Evolutionary conservation across 1,140 invertebrate genomes (phyloP), one percentile per base, ranked within the genome.

Genomic region (Halictus rubicundus): DNA sequence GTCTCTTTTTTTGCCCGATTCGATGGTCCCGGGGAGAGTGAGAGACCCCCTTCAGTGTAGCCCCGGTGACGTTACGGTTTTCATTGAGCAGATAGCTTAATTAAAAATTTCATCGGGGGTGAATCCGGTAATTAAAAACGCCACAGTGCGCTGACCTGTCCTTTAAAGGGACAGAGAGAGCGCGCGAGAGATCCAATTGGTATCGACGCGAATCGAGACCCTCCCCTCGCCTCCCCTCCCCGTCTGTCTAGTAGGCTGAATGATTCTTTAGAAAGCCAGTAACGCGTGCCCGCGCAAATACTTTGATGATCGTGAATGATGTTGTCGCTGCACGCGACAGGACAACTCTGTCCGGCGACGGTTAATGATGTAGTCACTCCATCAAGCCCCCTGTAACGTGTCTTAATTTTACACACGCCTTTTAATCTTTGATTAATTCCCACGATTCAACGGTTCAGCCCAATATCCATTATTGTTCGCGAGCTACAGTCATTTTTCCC

Each of bases 311-410:
- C 71, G 66, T 52, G 32, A 19, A 82, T 75, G 77, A 81, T 61
- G 61, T 21, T 59, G 60, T 52, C 65, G 52, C 64, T 46, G 23
- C 61, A 10, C 49, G 25, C 25, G 27, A 72, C 63, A n/a, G 59
- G 59, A 65, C 46, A 49, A 60, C 71, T 32, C 65, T 63, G 60
- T 68, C 54, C 80, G 64, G 46, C 54, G 76, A 12, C 68, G 74
- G 49, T 83, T 69, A 60, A 68, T 68, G 68, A 83, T 66, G 14
- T 54, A 57, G 68, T 71, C 81, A 68, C 71, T 79, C 69, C 74
- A 83, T 64, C 71, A 57, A 39, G 39, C 63, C 27, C 10, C 27
- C 10, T 7, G 39, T 9, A 9, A 9, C 39, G 39, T 42, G 39
- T 42, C 10, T 42, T 42, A 42, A 42, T 42, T 42, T 42, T 42